phyloP scores from a whole-genome alignment of 2,113 vertebrate genomes.

The Pseudolaguvia tuberculata region DNA sequence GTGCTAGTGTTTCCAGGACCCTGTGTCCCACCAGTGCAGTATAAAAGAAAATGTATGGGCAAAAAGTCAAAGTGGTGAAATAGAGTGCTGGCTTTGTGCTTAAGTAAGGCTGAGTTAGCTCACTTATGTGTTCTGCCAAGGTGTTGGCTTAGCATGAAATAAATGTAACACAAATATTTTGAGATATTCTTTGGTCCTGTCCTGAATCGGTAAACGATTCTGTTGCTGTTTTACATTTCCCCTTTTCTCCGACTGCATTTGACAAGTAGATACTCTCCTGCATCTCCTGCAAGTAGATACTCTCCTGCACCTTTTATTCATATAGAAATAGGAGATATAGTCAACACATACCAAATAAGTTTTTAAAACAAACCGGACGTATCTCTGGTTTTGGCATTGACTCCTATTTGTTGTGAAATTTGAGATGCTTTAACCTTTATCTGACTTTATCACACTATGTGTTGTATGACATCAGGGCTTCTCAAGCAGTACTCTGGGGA shows the following conservation, averaged over 20 bases:
- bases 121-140: not conserved
- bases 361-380: conserved; percentile 22
- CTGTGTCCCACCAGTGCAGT: conserved; percentile 46
- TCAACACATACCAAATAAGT: conserved; percentile 10
- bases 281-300: too few relatives aligned
- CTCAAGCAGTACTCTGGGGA: conserved; percentile 56
- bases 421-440: conserved; percentile 43
- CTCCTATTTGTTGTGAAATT: conserved; percentile 51
- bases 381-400: conserved; percentile 50
- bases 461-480: conserved; percentile 53
- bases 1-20: conserved; percentile 49
- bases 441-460: conserved; percentile 42
- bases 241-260: conserved; percentile 2
- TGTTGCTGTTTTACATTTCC: conserved; percentile 21
- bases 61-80: conserved; percentile 30
- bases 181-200: conserved; percentile 10
- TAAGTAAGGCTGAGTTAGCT: conserved; percentile 21
- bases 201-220: conserved; percentile 2
- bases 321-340: conserved; percentile 3
- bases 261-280: conserved; percentile 15
- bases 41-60: conserved; percentile 47
- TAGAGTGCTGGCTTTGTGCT: conserved; percentile 41
- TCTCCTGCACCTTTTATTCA: conserved; percentile 1
- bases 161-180: conserved; percentile 27
- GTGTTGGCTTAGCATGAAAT: conserved; percentile 18